Percentiles rank a stretch among this genome's conserved stretches.
These are phyloP conservation scores for Fissipunctia ypsillon DNA, from an alignment of 2,888 invertebrate species.

Conservation along the genomic window DNA sequence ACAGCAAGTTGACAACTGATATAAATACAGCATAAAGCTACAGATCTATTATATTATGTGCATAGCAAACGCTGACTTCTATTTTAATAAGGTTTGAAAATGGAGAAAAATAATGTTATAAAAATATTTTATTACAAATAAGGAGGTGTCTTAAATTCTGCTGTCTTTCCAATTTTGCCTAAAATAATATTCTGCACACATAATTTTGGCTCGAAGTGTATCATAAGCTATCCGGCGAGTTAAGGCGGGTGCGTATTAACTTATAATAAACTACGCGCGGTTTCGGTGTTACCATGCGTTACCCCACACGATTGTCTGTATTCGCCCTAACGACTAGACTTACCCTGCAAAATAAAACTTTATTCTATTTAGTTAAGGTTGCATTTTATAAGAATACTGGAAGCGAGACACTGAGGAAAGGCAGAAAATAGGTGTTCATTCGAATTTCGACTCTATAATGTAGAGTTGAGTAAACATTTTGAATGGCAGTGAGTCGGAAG, in stretches of 20 bases:
- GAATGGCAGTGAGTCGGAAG: not conserved
- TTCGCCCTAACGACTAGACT: slow-evolving; percentile 64
- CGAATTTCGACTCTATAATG: slow-evolving; percentile 5
- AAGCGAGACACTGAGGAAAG: not conserved
- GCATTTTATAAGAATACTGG: slow-evolving; percentile 15
- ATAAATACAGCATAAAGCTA: not conserved
- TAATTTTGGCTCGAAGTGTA: slow-evolving; percentile 71
- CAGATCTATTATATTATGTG: not conserved
- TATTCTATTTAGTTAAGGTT: slow-evolving; percentile 1
- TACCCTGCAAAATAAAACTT: slow-evolving; percentile 34
- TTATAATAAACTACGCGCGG: slow-evolving; percentile 88
- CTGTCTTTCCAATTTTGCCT: slow-evolving; percentile 12
- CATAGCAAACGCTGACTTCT: not conserved
- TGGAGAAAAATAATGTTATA: not conserved
- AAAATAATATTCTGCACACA: slow-evolving; percentile 39
- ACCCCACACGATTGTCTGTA: slow-evolving; percentile 55
- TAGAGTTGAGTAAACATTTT: not conserved
- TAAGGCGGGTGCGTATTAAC: slow-evolving; percentile 87
- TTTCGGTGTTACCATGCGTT: slow-evolving; percentile 80
- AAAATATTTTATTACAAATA: not conserved
- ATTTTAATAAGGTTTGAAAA: not conserved
- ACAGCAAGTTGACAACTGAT: not conserved
- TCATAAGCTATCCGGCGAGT: slow-evolving; percentile 71
- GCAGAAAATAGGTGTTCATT: not conserved
- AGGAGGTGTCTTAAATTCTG: slow-evolving; percentile 11